Conservation (phyloP, 30 jellyfish, hydroid and myxozoan genomes). For the Aurelia coerulea region DNA sequence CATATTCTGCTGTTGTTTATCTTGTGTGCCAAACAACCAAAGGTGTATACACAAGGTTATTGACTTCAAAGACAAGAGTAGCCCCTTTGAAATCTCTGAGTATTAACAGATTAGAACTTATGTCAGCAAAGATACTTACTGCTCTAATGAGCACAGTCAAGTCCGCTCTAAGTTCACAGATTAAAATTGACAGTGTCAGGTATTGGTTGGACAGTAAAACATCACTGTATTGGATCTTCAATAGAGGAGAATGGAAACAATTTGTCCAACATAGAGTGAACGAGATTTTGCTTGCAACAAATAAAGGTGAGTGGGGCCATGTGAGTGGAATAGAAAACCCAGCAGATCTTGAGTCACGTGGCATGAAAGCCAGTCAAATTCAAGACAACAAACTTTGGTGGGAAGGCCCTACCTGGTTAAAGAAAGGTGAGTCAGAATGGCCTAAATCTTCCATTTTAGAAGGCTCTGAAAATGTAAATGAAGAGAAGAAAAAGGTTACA, state of each 20-base stretch:
- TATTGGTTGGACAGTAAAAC: conserved; percentile 54
- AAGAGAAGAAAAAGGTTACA: conserved; percentile 5
- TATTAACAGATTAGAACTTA: conserved; percentile 46
- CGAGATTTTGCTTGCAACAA: conserved; percentile 15
- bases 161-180: conserved; percentile 16
- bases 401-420: conserved; percentile 50
- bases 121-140: conserved; percentile 39
- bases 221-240: conserved; percentile 39
- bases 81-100: conserved; percentile 45
- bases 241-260: conserved; percentile 47
- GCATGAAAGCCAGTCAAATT: conserved; percentile 18
- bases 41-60: not conserved
- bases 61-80: conserved; percentile 33
- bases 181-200: conserved; percentile 15
- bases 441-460: not conserved
- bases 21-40: conserved; percentile 22
- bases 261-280: conserved; percentile 62
- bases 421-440: conserved; percentile 23
- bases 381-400: conserved; percentile 28
- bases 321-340: conserved; percentile 48
- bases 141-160: conserved; percentile 21
- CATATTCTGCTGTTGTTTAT: conserved; percentile 36
- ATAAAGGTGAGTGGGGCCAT: conserved; percentile 47
- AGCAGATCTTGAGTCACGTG: conserved; percentile 48
- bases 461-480: not conserved